These are phyloP conservation scores for Tridacna gigas DNA, from an alignment of 2,888 invertebrate genomes.

Conservation along the genomic window DNA sequence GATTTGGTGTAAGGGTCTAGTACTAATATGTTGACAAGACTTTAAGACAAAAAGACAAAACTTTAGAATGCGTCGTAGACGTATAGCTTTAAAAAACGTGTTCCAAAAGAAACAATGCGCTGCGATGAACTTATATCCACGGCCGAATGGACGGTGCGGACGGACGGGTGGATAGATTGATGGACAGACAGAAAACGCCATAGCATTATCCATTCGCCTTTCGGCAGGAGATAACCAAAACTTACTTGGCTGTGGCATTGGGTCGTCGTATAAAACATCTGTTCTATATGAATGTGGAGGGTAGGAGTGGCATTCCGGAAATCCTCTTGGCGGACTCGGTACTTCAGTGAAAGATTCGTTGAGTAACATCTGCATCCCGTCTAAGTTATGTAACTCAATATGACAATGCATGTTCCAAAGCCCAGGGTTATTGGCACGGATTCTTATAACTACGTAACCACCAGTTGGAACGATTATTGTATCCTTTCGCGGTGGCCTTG, in stretches of 20 bases:
- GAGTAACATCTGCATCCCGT: constrained; percentile 80
- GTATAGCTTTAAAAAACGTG: no score
- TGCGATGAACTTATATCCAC: no score
- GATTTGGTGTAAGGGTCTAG: no score
- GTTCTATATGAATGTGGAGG: constrained; percentile 26
- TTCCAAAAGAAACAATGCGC: no score
- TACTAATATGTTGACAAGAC: no score
- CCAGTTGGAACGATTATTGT: constrained; percentile 81
- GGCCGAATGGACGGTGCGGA: no score
- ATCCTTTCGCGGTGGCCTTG: constrained; percentile 77
- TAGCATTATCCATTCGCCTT: no score
- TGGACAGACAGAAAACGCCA: no score
- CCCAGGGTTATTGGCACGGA: constrained; percentile 81
- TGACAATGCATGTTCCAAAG: constrained; percentile 82
- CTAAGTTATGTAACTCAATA: constrained; percentile 75
- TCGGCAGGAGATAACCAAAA: not conserved
- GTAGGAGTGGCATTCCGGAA: constrained; percentile 75
- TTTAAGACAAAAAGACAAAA: no score
- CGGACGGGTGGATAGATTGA: no score
- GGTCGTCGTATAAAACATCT: not conserved
- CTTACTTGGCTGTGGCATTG: not conserved
- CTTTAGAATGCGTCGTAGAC: no score
- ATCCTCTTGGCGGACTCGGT: constrained; percentile 69
- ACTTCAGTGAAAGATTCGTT: constrained; percentile 74
- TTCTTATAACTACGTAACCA: constrained; percentile 81